Evolutionary conservation across 1,140 invertebrate species (phyloP), one percentile per base, ranked within the genome.

Genomic region (Sweltsa coloradensis): DNA sequence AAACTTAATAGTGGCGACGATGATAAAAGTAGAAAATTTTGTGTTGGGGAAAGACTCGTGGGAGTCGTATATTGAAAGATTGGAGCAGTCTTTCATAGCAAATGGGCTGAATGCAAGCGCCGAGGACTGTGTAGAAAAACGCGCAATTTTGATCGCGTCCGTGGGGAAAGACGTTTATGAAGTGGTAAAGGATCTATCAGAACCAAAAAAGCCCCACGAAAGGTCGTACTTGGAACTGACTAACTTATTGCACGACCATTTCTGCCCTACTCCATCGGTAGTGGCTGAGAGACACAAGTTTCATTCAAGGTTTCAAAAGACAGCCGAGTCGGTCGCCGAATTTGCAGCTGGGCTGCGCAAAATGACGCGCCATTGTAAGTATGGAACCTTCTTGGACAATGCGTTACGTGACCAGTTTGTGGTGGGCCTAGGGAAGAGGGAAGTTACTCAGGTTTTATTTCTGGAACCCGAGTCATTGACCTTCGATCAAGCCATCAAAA

Each of bases 31-130:
- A n/a, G n/a, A n/a, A n/a, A n/a, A n/a, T n/a, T n/a, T n/a, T n/a
- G n/a, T n/a, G n/a, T n/a, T n/a, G n/a, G n/a, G n/a, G n/a, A n/a
- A n/a, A n/a, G 36, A 37, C n/a, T 37, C 36, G n/a, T 37, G 36
- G 36, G 36, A 37, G n/a, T 37, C n/a, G 23, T 37, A 37, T n/a
- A 5, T 37, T 16, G 36, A 37, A n/a, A 37, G 36, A 37, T 22
- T 37, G 5, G 36, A 37, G 11, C 36, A 5, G n/a, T 5, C 5
- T 19, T 37, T 37, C 23, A 11, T 37, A 5, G 36, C 36, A 7
- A 37, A 37, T 11, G 36, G 36, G 18, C 16, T 37, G 7, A n/a
- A n/a, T n/a, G 36, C 16, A n/a, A 22, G 23, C n/a, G n/a, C 36
- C 4, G n/a, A 37, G n/a, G 23, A 11, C 23, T 7, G 23, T 4